phyloP scores from a whole-genome alignment of 2,888 invertebrate genomes.

The Macropis europaea region DNA sequence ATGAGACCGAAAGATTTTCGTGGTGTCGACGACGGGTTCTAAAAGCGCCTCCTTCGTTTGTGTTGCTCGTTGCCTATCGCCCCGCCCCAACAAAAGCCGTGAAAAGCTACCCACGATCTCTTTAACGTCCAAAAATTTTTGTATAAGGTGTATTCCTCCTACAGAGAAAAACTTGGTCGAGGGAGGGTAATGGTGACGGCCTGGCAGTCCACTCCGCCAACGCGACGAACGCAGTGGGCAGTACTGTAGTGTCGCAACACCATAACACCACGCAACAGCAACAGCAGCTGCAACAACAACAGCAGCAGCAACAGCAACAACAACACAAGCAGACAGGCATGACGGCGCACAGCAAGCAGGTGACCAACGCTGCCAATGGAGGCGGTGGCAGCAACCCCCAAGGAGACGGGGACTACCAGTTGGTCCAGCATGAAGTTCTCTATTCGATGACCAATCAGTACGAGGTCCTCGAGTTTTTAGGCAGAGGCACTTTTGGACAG shows the following conservation, averaged over 20 bases:
- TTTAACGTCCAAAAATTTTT: conserved; percentile 60
- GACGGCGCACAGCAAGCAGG: conserved; percentile 91
- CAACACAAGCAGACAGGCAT: conserved; percentile 83
- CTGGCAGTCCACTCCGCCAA: conserved; percentile 77
- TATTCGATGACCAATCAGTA: conserved; percentile 98
- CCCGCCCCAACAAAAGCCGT: conserved; percentile 10
- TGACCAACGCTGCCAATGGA: conserved; percentile 87
- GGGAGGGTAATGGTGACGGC: conserved; percentile 84
- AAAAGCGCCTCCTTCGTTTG: neutral
- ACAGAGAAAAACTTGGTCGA: conserved; percentile 84
- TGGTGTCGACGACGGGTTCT: neutral
- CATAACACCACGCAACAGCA: conserved; percentile 78
- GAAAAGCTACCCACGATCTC: conserved; percentile 11
- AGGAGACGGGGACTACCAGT: conserved; percentile 97
- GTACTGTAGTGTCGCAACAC: conserved; percentile 76
- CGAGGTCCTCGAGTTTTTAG: conserved; percentile 98
- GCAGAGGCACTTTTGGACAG: conserved; percentile 98
- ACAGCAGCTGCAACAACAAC: conserved; percentile 78
- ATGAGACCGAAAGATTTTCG: neutral
- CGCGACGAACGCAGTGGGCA: conserved; percentile 81
- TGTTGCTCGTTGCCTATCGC: conserved; percentile 1
- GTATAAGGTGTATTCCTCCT: conserved; percentile 67
- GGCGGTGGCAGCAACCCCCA: conserved; percentile 82
- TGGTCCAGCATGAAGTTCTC: conserved; percentile 98
- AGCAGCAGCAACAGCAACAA: conserved; percentile 81